phyloP scores from a whole-genome alignment of 2,113 vertebrate genomes.

The Ictalurus furcatus region DNA sequence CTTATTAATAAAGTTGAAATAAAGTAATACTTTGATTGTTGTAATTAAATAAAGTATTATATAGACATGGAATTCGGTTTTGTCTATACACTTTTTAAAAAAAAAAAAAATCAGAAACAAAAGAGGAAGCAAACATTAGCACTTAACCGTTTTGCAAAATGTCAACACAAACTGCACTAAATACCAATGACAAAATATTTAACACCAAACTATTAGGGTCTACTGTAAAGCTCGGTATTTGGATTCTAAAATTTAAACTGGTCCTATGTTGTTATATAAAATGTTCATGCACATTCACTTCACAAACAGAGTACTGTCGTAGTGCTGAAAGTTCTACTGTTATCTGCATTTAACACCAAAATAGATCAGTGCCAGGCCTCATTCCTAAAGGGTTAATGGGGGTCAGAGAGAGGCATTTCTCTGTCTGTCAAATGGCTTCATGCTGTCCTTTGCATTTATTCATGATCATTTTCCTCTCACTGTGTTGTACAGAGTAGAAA shows the following conservation, averaged over 20 bases:
- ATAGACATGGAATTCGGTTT: no score
- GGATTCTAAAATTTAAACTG: not conserved
- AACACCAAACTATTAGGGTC: no score
- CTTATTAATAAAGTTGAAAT: no score
- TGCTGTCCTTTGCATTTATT: not conserved
- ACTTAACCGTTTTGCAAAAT: no score
- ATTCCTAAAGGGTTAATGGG: slow-evolving; percentile 25
- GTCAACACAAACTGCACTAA: no score
- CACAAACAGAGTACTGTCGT: not conserved
- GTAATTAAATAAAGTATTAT: no score
- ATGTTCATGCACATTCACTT: not conserved
- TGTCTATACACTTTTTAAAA: no score
- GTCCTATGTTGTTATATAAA: not conserved
- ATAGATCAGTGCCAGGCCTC: not conserved
- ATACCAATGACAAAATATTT: no score
- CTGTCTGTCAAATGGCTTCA: not conserved
- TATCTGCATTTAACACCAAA: not conserved
- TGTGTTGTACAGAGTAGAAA: not conserved
- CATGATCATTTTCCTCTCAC: not conserved
- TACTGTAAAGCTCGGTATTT: not conserved
- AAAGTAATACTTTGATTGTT: no score
- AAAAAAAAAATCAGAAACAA: no score
- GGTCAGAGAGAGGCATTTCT: not conserved
- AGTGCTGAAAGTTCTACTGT: not conserved
- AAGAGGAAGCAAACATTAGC: no score